phyloP scores from a whole-genome alignment of 2,113 vertebrate genomes.

The Ciconia stormi region DNA sequence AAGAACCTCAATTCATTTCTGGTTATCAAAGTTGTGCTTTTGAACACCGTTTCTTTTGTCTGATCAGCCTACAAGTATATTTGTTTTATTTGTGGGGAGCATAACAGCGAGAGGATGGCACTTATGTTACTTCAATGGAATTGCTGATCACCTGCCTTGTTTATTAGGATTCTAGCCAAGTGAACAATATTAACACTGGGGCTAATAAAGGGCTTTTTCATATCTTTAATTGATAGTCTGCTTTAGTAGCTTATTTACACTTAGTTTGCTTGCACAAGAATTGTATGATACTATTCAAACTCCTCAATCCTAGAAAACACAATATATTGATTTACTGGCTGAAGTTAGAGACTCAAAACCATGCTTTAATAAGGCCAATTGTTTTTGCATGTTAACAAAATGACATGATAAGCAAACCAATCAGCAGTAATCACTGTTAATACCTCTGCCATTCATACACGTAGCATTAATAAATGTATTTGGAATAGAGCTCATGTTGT shows the following conservation, averaged over 20 bases:
- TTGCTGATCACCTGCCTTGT: neutral
- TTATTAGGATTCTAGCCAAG: neutral
- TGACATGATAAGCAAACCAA: conserved; percentile 56
- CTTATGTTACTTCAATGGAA: neutral
- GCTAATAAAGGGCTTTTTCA: neutral
- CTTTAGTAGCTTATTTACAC: conserved; percentile 37
- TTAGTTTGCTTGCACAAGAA: neutral
- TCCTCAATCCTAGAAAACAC: conserved; percentile 42
- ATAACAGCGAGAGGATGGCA: neutral
- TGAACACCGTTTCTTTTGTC: neutral
- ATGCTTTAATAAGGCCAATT: conserved; percentile 59
- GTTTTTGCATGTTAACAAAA: conserved; percentile 66
- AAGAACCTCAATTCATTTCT: neutral
- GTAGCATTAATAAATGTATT: conserved; percentile 35
- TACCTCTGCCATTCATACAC: conserved; percentile 52
- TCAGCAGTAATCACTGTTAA: conserved; percentile 65
- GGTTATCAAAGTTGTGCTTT: neutral
- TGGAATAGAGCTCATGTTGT: neutral
- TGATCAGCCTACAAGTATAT: neutral
- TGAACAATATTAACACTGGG: neutral
- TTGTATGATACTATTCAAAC: neutral
- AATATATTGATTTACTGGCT: conserved; percentile 60
- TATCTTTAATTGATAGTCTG: neutral
- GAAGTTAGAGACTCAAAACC: conserved; percentile 44
- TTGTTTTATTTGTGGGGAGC: neutral